Conservation (phyloP, 2,888 invertebrate genomes). For the Galeopsomyia nigrocyanea region DNA sequence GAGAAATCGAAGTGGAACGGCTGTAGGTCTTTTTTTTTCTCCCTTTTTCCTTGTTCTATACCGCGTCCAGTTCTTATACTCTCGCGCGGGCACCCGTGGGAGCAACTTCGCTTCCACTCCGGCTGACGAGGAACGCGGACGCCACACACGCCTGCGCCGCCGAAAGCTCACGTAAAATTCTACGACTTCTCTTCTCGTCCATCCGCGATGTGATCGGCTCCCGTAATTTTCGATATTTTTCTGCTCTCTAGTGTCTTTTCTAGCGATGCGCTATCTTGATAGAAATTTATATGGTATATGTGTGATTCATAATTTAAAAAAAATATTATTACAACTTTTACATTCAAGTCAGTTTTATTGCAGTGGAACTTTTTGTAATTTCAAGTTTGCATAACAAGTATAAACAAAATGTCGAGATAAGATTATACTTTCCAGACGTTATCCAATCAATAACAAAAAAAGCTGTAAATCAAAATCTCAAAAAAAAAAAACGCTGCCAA, state of each 20-base stretch:
- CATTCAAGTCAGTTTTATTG: too few species aligned
- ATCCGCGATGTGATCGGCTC: conserved; percentile 11
- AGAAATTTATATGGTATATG: too few species aligned
- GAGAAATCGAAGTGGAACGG: conserved; percentile 50
- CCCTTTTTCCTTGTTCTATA: conserved; percentile 3
- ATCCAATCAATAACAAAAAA: too few species aligned
- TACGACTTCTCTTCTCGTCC: background rate
- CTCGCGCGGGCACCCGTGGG: conserved; percentile 25
- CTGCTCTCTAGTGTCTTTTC: background rate
- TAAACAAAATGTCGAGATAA: too few species aligned
- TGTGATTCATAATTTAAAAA: too few species aligned
- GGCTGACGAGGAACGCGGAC: conserved; percentile 21
- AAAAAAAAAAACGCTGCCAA: too few species aligned
- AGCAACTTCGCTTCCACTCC: conserved; percentile 42
- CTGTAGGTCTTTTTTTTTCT: conserved; percentile 47
- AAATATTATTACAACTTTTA: too few species aligned
- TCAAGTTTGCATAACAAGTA: too few species aligned
- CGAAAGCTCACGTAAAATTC: conserved; percentile 20
- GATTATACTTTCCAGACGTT: too few species aligned
- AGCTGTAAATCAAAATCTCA: too few species aligned
- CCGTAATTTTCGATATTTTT: conserved; percentile 39
- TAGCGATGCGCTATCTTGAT: too few species aligned
- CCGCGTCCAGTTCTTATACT: conserved; percentile 25
- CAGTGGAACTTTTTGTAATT: too few species aligned
- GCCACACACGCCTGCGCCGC: conserved; percentile 4